Evolutionary conservation across 2,888 invertebrate genomes (phyloP).

Genomic region (Drosophila gaucha): DNA sequence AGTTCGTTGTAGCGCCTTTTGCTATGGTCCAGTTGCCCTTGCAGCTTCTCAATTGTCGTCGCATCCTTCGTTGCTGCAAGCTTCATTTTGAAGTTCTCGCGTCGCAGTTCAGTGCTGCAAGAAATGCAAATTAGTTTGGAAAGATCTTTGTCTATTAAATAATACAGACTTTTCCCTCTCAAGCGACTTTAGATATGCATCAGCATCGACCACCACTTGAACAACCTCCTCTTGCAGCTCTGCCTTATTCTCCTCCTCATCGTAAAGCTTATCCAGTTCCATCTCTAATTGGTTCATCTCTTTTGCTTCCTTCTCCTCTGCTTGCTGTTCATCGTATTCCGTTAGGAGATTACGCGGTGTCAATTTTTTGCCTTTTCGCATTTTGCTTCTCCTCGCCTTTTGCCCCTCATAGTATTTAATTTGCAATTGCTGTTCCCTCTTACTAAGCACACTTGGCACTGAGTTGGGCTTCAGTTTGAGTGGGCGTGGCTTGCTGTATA

Average conservation of each 20-base stretch:
- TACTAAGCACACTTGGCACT: constrained; percentile 13
- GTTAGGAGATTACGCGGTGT: constrained; percentile 13
- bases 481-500: constrained; percentile 17
- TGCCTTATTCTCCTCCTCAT: background rate
- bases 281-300: background rate
- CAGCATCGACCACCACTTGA: constrained; percentile 33
- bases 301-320: background rate
- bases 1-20: constrained; percentile 11
- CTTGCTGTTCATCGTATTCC: constrained; percentile 4
- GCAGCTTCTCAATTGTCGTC: background rate
- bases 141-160: background rate
- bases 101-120: constrained; percentile 22
- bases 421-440: background rate
- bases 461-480: constrained; percentile 16
- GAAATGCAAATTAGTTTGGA: background rate
- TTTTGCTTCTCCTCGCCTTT: background rate
- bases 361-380: background rate
- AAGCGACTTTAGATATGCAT: constrained; percentile 23
- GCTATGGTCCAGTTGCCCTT: constrained; percentile 12
- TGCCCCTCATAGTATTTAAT: background rate
- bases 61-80: background rate
- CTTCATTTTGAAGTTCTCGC: constrained; percentile 30
- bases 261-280: too few species aligned
- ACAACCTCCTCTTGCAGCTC: constrained; percentile 13
- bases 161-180: constrained; percentile 33